These are phyloP conservation scores for Cathartes aura DNA, from an alignment of 2,113 vertebrate species.

Conservation along the genomic window DNA sequence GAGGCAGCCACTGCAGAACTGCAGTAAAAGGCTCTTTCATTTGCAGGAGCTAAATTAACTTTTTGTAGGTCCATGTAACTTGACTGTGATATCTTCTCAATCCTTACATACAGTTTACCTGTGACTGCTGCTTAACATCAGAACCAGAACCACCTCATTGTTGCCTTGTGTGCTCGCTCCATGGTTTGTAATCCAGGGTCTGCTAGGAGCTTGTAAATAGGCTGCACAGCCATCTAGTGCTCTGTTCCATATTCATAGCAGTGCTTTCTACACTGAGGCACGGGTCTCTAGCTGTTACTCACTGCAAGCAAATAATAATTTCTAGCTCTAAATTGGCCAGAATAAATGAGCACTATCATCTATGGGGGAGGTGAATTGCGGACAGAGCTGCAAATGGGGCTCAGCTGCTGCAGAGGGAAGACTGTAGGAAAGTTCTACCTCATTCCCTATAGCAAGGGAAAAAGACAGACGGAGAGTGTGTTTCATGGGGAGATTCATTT, in stretches of 20 bases:
- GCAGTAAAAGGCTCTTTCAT: neutral
- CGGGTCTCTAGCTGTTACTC: neutral
- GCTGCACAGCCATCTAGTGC: accelerated
- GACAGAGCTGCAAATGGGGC: neutral
- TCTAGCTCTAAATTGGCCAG: neutral
- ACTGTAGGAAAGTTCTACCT: neutral
- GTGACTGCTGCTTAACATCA: neutral
- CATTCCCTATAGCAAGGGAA: neutral
- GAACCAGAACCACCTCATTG: neutral
- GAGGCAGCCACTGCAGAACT: neutral
- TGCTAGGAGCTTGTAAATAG: neutral
- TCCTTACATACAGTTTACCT: neutral
- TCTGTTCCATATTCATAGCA: neutral
- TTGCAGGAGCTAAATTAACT: neutral
- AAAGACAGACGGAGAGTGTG: neutral
- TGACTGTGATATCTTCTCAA: neutral
- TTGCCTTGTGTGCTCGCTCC: neutral
- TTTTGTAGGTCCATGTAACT: neutral
- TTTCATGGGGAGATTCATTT: neutral
- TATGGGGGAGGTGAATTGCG: neutral
- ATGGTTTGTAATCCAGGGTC: neutral
- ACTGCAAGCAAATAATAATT: neutral
- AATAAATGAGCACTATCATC: neutral
- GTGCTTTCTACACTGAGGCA: neutral
- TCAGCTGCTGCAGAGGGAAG: neutral